These are phyloP conservation scores for Mustela nigripes DNA, from an alignment of 2,113 vertebrate genomes.

Conservation along the genomic window DNA sequence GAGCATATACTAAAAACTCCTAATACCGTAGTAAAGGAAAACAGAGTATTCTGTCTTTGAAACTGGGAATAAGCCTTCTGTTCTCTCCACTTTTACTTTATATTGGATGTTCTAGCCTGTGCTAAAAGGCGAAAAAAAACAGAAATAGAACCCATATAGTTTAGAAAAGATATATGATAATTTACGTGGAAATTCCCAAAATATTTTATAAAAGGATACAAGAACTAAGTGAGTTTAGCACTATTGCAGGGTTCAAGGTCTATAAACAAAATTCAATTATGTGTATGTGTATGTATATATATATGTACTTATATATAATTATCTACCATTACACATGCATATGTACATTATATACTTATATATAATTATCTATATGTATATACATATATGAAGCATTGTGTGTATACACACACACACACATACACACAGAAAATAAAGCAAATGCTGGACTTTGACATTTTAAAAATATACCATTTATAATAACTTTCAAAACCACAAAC, in stretches of 20 bases:
- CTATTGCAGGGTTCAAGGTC: not conserved
- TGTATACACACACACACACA: not conserved
- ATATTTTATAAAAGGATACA: not conserved
- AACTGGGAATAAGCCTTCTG: not conserved
- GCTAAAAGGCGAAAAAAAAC: not conserved
- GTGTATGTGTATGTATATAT: no score
- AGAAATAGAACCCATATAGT: not conserved
- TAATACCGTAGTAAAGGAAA: not conserved
- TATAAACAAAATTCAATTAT: not conserved
- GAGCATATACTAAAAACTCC: not conserved
- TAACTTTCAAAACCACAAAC: not conserved
- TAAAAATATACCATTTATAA: not conserved
- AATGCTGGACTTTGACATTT: not conserved
- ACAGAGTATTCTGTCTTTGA: not conserved
- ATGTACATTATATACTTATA: no score
- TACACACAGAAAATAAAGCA: not conserved
- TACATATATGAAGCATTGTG: not conserved
- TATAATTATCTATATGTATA: not conserved
- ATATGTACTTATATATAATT: not conserved
- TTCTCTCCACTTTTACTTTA: not conserved
- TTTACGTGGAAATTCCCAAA: not conserved
- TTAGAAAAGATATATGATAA: not conserved
- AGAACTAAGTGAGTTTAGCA: not conserved
- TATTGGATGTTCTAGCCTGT: not conserved
- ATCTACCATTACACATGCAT: no score